Conservation (phyloP, 2,888 invertebrate genomes). For the Drosophila neotestacea region DNA sequence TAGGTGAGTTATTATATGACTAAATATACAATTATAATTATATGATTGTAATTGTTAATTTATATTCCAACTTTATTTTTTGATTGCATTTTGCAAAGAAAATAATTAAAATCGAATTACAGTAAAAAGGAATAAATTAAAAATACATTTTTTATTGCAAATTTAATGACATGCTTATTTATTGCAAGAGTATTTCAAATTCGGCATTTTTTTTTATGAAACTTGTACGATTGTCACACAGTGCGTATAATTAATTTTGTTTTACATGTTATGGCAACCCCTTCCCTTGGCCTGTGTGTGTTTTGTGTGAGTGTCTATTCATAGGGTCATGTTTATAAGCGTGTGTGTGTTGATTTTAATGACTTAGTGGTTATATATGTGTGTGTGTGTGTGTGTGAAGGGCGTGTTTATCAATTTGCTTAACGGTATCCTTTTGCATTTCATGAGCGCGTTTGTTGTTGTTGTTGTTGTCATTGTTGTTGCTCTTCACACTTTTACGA, state of each 20-base stretch:
- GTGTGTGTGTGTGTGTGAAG: slow-evolving; percentile 15
- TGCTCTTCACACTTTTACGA: slow-evolving; percentile 30
- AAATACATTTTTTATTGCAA: no score
- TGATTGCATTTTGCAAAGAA: no score
- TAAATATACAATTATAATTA: no score
- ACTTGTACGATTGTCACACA: slow-evolving; percentile 44
- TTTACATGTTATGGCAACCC: slow-evolving; percentile 43
- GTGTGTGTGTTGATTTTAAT: slow-evolving; percentile 14
- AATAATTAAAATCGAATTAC: no score
- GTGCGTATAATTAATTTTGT: slow-evolving; percentile 71
- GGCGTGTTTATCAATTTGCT: slow-evolving; percentile 62
- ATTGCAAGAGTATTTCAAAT: slow-evolving; percentile 22
- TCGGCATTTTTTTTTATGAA: slow-evolving; percentile 4
- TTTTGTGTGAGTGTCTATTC: slow-evolving; percentile 14
- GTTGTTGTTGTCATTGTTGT: slow-evolving; percentile 26
- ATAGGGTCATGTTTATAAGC: slow-evolving; percentile 1
- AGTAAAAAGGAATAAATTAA: no score
- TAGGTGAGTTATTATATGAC: no score
- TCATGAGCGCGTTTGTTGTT: slow-evolving; percentile 23
- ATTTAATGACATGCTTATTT: not conserved
- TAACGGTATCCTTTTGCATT: slow-evolving; percentile 39
- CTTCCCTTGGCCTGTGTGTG: not conserved
- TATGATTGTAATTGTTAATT: no score
- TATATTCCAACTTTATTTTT: no score
- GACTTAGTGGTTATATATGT: slow-evolving; percentile 7